phyloP scores from a whole-genome alignment of 2,797 vertebrate genomes.

The Phataginus tricuspis region DNA sequence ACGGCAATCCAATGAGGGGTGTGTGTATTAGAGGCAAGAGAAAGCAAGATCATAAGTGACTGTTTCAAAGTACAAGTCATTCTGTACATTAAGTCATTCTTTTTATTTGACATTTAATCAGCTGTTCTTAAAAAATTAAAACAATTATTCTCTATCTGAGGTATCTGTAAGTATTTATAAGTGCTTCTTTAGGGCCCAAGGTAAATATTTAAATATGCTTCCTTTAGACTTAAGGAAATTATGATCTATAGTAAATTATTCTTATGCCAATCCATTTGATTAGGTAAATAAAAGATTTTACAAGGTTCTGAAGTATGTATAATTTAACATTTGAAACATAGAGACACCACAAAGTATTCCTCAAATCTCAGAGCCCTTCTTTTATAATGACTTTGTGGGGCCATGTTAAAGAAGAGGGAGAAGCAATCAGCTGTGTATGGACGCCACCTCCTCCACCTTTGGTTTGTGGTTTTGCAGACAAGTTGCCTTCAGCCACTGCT shows the following conservation, averaged over 20 bases:
- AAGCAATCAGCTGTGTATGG: background rate
- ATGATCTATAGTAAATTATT: background rate
- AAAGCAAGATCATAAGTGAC: background rate
- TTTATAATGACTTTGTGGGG: background rate
- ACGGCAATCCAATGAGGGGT: background rate
- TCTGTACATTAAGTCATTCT: background rate
- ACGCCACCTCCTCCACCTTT: background rate
- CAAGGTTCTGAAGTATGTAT: background rate
- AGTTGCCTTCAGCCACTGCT: background rate
- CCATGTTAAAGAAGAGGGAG: background rate
- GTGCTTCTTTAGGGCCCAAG: background rate
- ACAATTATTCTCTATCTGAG: background rate
- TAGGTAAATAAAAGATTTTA: constrained; percentile 17
- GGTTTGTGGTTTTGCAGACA: constrained; percentile 8
- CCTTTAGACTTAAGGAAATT: constrained; percentile 21
- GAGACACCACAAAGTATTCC: background rate
- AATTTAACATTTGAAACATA: constrained; percentile 14
- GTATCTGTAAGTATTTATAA: background rate
- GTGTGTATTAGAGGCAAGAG: background rate
- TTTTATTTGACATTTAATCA: constrained; percentile 26
- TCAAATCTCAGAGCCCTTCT: background rate
- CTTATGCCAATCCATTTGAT: background rate
- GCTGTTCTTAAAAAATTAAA: background rate
- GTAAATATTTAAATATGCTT: constrained; percentile 34
- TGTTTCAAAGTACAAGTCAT: background rate